Percentiles rank a stretch among this genome's conserved stretches.
These are phyloP conservation scores for Heliopora coerulea DNA, from an alignment of 92 coral and sea anemone genomes.

Conservation along the genomic window DNA sequence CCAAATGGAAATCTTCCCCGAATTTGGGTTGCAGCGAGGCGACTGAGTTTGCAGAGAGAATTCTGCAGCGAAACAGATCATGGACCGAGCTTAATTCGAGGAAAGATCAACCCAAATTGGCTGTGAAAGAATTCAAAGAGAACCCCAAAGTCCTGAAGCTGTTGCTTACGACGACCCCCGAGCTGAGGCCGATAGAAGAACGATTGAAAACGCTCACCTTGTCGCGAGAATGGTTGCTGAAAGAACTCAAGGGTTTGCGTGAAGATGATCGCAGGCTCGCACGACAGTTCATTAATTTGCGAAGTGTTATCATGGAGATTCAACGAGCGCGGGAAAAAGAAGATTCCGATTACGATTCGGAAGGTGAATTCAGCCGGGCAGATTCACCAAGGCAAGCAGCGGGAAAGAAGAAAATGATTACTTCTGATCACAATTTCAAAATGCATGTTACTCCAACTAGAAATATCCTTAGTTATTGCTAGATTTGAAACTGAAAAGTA, in stretches of 20 bases:
- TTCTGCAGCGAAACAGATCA: background rate
- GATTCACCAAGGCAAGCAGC: background rate
- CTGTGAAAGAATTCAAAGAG: background rate
- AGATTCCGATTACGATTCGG: constrained; percentile 31
- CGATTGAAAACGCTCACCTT: constrained; percentile 19
- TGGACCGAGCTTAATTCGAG: background rate
- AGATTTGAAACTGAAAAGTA: background rate
- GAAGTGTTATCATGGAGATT: constrained; percentile 26
- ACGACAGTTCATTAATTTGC: constrained; percentile 33
- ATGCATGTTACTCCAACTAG: constrained; percentile 20
- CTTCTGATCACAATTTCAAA: background rate
- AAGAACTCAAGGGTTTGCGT: constrained; percentile 25
- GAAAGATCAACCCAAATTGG: background rate
- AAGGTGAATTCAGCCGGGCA: background rate
- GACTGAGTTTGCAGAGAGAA: background rate
- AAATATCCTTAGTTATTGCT: constrained; percentile 35
- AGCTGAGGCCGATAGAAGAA: constrained; percentile 24
- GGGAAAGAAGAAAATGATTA: background rate
- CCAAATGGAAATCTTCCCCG: constrained; percentile 12
- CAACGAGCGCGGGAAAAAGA: constrained; percentile 11
- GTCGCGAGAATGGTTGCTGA: constrained; percentile 36
- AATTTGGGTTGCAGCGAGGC: background rate
- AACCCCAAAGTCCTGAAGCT: constrained; percentile 19
- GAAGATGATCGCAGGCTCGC: constrained; percentile 33
- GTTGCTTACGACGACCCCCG: constrained; percentile 20